A percentile compares a stretch with the other conserved stretches of the same genome.
Conservation (phyloP, 1,140 invertebrate genomes). For the Maconellicoccus hirsutus region DNA sequence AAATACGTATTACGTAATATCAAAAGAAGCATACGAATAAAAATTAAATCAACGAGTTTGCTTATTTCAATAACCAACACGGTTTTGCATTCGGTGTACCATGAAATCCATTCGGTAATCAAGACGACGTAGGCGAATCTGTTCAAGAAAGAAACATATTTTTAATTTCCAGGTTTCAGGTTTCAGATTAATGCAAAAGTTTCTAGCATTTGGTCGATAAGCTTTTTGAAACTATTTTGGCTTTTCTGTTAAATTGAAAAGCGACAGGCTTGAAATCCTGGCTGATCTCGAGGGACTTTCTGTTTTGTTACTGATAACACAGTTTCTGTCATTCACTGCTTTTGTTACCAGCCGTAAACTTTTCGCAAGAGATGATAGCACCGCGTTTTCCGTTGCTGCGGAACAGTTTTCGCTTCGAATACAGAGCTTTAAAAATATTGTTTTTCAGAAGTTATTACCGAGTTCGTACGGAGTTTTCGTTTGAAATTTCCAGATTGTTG, state of each 20-base stretch:
- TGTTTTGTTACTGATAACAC: constrained; percentile 20
- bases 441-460: neutral
- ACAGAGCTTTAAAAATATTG: neutral
- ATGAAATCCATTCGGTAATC: neutral
- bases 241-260: constrained; percentile 21
- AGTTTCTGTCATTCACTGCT: constrained; percentile 15
- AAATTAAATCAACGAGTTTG: no score
- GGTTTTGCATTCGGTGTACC: no score
- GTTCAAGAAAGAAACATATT: neutral
- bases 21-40: no score
- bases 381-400: constrained; percentile 1
- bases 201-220: neutral
- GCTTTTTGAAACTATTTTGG: constrained; percentile 19
- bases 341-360: constrained; percentile 14
- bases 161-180: constrained; percentile 1
- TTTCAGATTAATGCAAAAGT: constrained; percentile 3
- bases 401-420: constrained; percentile 17
- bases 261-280: constrained; percentile 17
- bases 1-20: no score
- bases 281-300: constrained; percentile 10
- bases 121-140: neutral
- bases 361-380: constrained; percentile 10
- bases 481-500: no score
- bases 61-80: no score
- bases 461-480: neutral